phyloP scores from a whole-genome alignment of 2,113 vertebrate species.

The Platichthys flesus region DNA sequence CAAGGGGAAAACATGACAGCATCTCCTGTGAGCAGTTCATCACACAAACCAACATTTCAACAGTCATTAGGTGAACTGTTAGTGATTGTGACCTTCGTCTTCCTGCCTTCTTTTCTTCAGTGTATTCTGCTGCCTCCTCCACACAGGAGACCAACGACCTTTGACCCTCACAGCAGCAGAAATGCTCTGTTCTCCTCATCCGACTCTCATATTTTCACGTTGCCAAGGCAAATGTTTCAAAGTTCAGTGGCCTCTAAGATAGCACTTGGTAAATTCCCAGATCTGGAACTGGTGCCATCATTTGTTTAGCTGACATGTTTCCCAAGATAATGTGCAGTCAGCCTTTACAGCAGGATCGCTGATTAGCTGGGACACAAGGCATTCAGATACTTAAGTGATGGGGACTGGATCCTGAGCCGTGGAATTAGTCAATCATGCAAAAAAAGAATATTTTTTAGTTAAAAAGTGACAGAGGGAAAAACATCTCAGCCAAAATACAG shows the following conservation, averaged over 20 bases:
- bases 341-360: neutral
- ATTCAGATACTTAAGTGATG: neutral
- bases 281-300: slow-evolving; percentile 37
- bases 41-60: slow-evolving; percentile 50
- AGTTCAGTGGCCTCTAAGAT: slow-evolving; percentile 66
- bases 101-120: neutral
- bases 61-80: slow-evolving; percentile 8
- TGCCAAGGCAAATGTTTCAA: slow-evolving; percentile 41
- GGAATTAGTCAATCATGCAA: too few relatives aligned
- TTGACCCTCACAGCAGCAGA: slow-evolving; percentile 76
- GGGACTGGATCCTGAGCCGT: neutral
- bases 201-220: slow-evolving; percentile 43
- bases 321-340: slow-evolving; percentile 7
- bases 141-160: slow-evolving; percentile 71
- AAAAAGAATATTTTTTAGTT: too few relatives aligned
- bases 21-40: slow-evolving; percentile 37
- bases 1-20: slow-evolving; percentile 29
- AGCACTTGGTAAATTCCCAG: slow-evolving; percentile 42
- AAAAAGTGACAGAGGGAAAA: too few relatives aligned
- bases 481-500: too few relatives aligned
- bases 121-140: slow-evolving; percentile 19
- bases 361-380: slow-evolving; percentile 24
- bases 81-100: slow-evolving; percentile 25
- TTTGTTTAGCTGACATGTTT: slow-evolving; percentile 43
- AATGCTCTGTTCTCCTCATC: slow-evolving; percentile 34